A percentile compares a stretch with the other conserved stretches of the same genome.
phyloP scores from a whole-genome alignment of 2,113 vertebrate genomes.

The Rattus norvegicus region GRCr8 NC_086020.1:250339001-250339500 shows the following conservation, averaged over 20 bases:
- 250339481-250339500: not conserved
- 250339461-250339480: not conserved
- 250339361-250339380: constrained; percentile 57
- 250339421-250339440: not conserved
- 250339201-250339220: not conserved
- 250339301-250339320: constrained; percentile 41
- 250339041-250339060: constrained; percentile 47
- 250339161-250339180: constrained; percentile 24
- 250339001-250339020: constrained; percentile 61
- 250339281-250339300: not conserved
- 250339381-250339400: constrained; percentile 1
- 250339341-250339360: constrained; percentile 35
- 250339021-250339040: constrained; percentile 58
- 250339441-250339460: constrained; percentile 28
- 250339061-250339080: constrained; percentile 15
- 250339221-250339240: not conserved
- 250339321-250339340: constrained; percentile 65
- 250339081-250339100: constrained; percentile 20
- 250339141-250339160: not conserved
- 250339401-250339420: constrained; percentile 14
- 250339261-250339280: constrained; percentile 30
- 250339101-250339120: constrained; percentile 40
- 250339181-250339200: not conserved
- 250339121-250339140: not conserved
- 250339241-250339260: not conserved